Base-by-base conservation (phyloP, 2,888 invertebrate species). In the Habroteleia sp. region DNA sequence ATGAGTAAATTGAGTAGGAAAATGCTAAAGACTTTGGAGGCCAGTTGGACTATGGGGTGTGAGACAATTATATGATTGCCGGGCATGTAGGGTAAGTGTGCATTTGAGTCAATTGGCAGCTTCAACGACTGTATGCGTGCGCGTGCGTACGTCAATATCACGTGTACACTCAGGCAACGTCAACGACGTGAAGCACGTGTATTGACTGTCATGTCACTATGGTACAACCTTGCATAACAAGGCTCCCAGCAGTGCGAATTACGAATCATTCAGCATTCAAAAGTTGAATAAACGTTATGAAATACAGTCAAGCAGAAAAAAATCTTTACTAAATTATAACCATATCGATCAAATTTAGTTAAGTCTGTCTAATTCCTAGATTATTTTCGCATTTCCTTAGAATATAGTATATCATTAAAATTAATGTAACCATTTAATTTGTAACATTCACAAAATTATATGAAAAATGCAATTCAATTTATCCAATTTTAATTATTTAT, bases 71-170 rank as follows among this genome's bases (percentile, higher is more conserved):
- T 83, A 82, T 82, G 84, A 86, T 86, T 84, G 83, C 78, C 80
- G 81, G 80, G 82, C 83, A 87, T 85, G 83, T 87, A 85, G 86
- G 85, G 83, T 87, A 85, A 87, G 84, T 83, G 84, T 86, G 84
- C 84, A 87, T 87, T 87, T 84, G 84, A 86, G 83, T 83, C 86
- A 87, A 88, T 88, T 87, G 87, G 78, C 81, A 77, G 78, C 73
- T 78, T 76, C 78, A 75, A 76, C 74, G 69, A 68, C 56, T 77
- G 72, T 75, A 78, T 63, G 42, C 74, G 56, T 62, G 44, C 58
- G 58, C 58, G 76, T 58, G 68, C 71, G 73, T 63, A 63, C 11
- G 29, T 44, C 60, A 39, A 48, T 48, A 48, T 42, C 60, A 74
- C 56, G 66, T 71, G 66, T 66, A 60, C 41, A 48, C 42, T 62